Evolutionary conservation across 2,113 vertebrate genomes (phyloP), one percentile per base, ranked within the genome.

Genomic region (Phyllostomus hastatus): DNA sequence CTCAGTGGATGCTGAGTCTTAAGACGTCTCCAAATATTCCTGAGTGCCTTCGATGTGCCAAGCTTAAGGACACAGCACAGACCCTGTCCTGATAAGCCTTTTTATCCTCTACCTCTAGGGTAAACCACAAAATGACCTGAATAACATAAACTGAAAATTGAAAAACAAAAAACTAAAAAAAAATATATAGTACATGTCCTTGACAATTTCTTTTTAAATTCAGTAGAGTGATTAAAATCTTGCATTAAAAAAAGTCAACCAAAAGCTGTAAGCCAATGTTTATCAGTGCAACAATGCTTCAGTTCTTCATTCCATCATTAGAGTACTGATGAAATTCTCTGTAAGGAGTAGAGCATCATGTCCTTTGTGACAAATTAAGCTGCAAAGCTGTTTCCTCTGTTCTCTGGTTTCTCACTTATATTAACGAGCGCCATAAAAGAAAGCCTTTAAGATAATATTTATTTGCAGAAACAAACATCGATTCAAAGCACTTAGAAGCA

Each of bases 391-490:
- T 52, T 94, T 95, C 83, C 79, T 87, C 88, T 97, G 87, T 48
- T 96, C 94, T 95, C 88, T 80, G 76, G 95, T 73, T 98, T 97
- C 95, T 89, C 76, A 76, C 92, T 96, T 97, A 95, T 96, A 90
- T 98, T 97, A 97, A 72, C 7, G 97, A 96, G 96, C 41, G 48
- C 96, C 95, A 98, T 97, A 98, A 98, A 98, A 98, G 95, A 97
- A 98, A 98, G 97, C 96, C 98, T 97, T 98, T 97, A 97, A 97
- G 88, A 95, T 90, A 97, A 97, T 98, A 98, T 98, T 98, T 98
- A 98, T 97, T 97, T 98, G 95, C 96, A 97, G 96, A 98, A 94
- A 97, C 97, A 98, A 98, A 97, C 97, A 98, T 98, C 88, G 96
- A 97, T 97, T 98, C 95, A 96, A 97, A 98, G 98, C 98, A 98